phyloP scores from a whole-genome alignment of 2,888 invertebrate species.

The Lasioglossum calceatum region DNA sequence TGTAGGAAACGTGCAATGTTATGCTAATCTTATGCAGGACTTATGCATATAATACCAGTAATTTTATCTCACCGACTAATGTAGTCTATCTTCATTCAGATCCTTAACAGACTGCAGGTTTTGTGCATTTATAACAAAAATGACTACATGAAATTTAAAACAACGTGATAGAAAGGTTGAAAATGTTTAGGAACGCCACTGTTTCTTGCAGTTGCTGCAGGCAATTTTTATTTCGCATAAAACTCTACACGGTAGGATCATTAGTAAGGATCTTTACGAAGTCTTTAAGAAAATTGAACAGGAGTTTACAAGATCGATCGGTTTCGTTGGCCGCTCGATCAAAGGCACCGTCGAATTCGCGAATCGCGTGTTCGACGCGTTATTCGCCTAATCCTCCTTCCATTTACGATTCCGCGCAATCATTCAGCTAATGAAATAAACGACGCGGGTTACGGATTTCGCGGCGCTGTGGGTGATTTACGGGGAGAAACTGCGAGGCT shows the following conservation, averaged over 20 bases:
- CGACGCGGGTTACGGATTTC: conserved; percentile 16
- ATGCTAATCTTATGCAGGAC: background rate
- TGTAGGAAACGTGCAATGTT: background rate
- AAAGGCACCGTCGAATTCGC: conserved; percentile 2
- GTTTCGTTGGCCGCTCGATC: background rate
- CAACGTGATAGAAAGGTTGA: too few species aligned
- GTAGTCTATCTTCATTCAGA: too few species aligned
- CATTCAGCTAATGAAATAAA: conserved; percentile 37
- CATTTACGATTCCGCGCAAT: conserved; percentile 33
- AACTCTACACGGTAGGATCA: background rate
- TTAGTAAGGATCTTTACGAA: background rate
- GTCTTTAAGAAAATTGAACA: background rate
- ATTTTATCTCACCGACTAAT: background rate
- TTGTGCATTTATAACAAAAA: too few species aligned
- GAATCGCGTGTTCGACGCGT: background rate
- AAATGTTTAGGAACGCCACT: background rate
- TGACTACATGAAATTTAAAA: too few species aligned
- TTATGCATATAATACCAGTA: background rate
- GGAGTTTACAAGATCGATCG: background rate
- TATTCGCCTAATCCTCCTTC: background rate
- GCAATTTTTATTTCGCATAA: background rate
- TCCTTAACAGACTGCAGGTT: too few species aligned
- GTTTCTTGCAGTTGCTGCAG: background rate
- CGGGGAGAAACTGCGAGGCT: conserved; percentile 33
- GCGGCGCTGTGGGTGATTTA: conserved; percentile 32